Conservation (phyloP, 2,113 vertebrate genomes). For the Clarias magur region DNA sequence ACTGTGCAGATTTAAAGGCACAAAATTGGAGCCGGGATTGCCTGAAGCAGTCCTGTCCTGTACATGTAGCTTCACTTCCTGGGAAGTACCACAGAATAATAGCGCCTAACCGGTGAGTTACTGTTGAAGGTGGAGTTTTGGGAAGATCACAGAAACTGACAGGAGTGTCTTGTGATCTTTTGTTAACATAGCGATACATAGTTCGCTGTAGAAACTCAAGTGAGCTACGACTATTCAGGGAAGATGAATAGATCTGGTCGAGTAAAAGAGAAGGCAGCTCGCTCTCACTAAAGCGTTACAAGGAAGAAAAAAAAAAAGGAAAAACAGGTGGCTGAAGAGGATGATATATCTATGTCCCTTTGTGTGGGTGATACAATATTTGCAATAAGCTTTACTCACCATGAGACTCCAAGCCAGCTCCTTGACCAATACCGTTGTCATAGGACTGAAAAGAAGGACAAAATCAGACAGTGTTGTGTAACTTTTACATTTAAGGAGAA, state of each 20-base stretch:
- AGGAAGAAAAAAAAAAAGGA: neutral
- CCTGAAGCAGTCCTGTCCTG: neutral
- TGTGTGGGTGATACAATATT: conserved; percentile 2
- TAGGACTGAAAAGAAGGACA: conserved; percentile 82
- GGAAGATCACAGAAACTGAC: conserved; percentile 42
- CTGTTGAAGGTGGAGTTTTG: conserved; percentile 19
- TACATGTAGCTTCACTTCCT: conserved; percentile 4
- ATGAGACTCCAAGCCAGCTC: conserved; percentile 93
- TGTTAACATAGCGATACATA: conserved; percentile 3
- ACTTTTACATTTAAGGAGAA: neutral
- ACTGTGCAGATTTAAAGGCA: neutral
- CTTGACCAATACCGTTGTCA: conserved; percentile 92
- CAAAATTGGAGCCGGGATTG: neutral
- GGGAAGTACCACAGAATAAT: conserved; percentile 23
- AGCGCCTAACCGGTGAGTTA: conserved; percentile 4
- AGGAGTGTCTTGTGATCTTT: conserved; percentile 35
- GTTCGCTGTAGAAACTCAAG: conserved; percentile 21
- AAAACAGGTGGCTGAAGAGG: neutral
- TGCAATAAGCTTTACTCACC: conserved; percentile 77
- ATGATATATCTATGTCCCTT: conserved; percentile 1
- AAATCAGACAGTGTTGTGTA: conserved; percentile 29
- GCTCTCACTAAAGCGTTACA: conserved; percentile 59
- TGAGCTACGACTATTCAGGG: conserved; percentile 11
- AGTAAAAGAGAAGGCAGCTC: conserved; percentile 17
- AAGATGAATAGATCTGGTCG: conserved; percentile 23